Percentiles rank a stretch among this genome's conserved stretches.
These are phyloP conservation scores for Apamea epomidion DNA, from an alignment of 2,888 invertebrate species.

Conservation along the genomic window DNA sequence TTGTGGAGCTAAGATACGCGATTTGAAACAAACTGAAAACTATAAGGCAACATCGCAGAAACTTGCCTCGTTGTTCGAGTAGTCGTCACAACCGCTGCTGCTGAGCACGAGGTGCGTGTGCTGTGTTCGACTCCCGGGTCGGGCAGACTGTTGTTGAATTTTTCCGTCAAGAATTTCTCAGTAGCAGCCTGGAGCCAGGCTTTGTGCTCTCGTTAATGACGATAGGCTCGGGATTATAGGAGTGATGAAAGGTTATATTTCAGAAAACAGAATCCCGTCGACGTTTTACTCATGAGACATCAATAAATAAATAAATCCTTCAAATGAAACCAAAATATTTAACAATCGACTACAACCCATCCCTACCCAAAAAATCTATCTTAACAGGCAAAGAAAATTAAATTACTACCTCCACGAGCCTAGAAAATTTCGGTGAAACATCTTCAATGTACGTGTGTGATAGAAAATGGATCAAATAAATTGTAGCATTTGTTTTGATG, in stretches of 20 bases:
- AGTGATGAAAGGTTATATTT: not conserved
- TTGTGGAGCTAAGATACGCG: not conserved
- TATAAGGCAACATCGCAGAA: not conserved
- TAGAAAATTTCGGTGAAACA: conserved; percentile 45
- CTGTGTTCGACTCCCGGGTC: too few relatives aligned
- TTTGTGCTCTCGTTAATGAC: too few relatives aligned
- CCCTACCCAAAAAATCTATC: conserved; percentile 26
- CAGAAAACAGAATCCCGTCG: not conserved
- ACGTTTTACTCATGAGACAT: too few relatives aligned
- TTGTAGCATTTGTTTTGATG: conserved; percentile 66
- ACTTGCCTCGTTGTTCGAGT: too few relatives aligned
- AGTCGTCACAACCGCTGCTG: too few relatives aligned
- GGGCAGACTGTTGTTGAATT: too few relatives aligned
- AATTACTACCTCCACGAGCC: conserved; percentile 50
- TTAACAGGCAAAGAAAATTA: conserved; percentile 48
- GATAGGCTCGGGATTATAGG: too few relatives aligned
- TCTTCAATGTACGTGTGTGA: conserved; percentile 60
- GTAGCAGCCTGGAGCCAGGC: too few relatives aligned
- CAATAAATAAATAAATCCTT: too few relatives aligned
- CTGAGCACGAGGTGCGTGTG: too few relatives aligned
- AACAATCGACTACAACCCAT: conserved; percentile 25
- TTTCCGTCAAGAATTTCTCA: too few relatives aligned
- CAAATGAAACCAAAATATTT: not conserved
- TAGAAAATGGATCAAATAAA: conserved; percentile 63
- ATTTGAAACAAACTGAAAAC: not conserved